Base-by-base conservation (phyloP, 30 jellyfish, hydroid and myxozoan species). In the Morbakka virulenta region DNA sequence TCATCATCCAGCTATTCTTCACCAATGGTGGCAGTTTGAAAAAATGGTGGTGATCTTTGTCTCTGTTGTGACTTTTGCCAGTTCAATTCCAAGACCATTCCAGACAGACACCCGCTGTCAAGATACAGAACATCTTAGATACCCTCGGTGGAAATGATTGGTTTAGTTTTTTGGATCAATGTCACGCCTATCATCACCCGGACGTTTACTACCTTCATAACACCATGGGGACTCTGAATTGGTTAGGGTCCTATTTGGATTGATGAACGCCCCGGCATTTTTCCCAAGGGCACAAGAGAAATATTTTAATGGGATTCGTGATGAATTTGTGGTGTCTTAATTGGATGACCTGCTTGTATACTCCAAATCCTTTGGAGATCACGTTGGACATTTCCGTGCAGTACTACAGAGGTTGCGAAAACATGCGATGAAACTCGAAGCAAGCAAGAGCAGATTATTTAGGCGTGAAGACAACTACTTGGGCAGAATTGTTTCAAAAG, bases 211-310 rank as follows among this genome's bases (percentile, higher is more conserved):
- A n/a, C n/a, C n/a, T n/a, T n/a, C n/a, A n/a, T n/a, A n/a, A n/a
- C n/a, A n/a, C n/a, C n/a, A n/a, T n/a, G n/a, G n/a, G n/a, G n/a
- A n/a, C n/a, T n/a, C n/a, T n/a, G n/a, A 41, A 41, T 41, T 41
- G 57, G 57, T 41, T 17, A 33, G 87, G 63, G 33, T 76, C 27
- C 89, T 87, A 12, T 76, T 76, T 57, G 87, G 86, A 3, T 32
- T 72, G 80, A 64, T 35, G 26, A 67, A 64, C 64, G 25, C 85
- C 51, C 87, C 87, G 23, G 87, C 87, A 3, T 74, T 64, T 17
- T 76, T 76, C 87, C 87, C 64, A 48, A 49, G 87, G 4, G 29
- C 28, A 31, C 64, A 63, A 87, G 84, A 41, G 62, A 53, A 47
- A 6, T 28, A 17, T 29, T 51, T 72, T 12, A 4, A 50, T 17